Percentiles rank a stretch among this genome's conserved stretches.
phyloP scores from a whole-genome alignment of 2,113 vertebrate genomes.

The Lepidothrix coronata region DNA sequence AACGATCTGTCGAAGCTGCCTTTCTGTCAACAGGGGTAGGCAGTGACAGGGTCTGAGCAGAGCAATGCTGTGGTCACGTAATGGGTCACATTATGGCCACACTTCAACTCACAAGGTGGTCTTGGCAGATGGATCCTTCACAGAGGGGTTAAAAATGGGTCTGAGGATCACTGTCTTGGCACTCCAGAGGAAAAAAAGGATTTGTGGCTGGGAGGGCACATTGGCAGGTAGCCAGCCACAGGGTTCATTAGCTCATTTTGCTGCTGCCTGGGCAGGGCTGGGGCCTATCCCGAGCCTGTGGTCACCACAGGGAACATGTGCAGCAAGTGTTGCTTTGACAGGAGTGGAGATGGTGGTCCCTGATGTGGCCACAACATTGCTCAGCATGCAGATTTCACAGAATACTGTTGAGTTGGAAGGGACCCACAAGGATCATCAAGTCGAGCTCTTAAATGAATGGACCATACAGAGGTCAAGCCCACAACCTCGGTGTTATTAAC shows the following conservation, averaged over 20 bases:
- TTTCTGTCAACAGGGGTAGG: background rate
- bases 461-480: background rate
- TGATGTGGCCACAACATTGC: background rate
- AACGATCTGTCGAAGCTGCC: background rate
- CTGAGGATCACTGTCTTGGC: background rate
- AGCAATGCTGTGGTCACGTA: fast-evolving
- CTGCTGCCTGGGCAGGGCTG: background rate
- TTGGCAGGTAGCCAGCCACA: background rate
- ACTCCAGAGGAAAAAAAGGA: background rate
- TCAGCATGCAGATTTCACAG: background rate
- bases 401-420: background rate
- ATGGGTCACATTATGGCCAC: background rate
- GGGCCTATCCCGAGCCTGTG: fast-evolving
- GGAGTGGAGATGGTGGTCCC: background rate
- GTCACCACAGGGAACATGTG: fast-evolving
- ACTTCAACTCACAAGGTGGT: background rate
- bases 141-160: background rate
- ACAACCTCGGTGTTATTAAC: background rate
- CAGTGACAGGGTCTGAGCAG: background rate
- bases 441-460: background rate
- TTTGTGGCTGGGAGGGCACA: background rate
- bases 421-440: background rate
- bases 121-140: background rate
- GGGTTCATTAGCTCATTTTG: background rate
- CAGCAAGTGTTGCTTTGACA: background rate